Conservation (phyloP, 2,113 vertebrate species). For the Hylia prasina region DNA sequence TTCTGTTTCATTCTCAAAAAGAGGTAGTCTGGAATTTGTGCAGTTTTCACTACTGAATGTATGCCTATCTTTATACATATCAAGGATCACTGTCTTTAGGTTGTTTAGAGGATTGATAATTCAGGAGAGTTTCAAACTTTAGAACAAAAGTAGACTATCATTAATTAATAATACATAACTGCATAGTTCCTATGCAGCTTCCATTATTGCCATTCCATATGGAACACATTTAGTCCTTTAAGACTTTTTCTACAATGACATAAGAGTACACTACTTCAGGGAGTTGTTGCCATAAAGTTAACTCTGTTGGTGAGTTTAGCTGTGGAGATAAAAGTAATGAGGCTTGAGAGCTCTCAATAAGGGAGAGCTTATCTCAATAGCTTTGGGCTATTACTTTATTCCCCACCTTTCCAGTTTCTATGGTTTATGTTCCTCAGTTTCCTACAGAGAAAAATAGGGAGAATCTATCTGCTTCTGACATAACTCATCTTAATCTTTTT, state of each 20-base stretch:
- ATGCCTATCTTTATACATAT: not conserved
- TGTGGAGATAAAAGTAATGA: not conserved
- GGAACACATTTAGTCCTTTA: not conserved
- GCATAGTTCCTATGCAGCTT: not conserved
- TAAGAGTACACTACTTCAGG: not conserved
- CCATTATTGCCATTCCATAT: not conserved
- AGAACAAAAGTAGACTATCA: not conserved
- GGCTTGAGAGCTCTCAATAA: not conserved
- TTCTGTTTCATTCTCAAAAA: not conserved
- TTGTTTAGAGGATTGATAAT: not conserved
- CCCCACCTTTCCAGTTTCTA: not conserved
- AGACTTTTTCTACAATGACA: not conserved
- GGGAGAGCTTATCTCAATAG: no score
- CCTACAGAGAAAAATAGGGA: not conserved
- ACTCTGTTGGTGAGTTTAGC: not conserved
- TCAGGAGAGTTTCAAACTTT: not conserved
- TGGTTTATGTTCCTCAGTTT: not conserved
- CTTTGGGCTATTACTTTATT: not conserved
- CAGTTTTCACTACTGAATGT: not conserved
- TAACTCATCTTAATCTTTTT: not conserved
- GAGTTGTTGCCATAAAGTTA: not conserved
- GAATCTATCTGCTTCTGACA: not conserved
- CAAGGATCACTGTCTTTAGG: not conserved
- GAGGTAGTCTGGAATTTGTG: not conserved
- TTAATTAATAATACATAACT: not conserved